Base-by-base conservation (phyloP, 2,113 vertebrate genomes). In the Willisornis vidua region DNA sequence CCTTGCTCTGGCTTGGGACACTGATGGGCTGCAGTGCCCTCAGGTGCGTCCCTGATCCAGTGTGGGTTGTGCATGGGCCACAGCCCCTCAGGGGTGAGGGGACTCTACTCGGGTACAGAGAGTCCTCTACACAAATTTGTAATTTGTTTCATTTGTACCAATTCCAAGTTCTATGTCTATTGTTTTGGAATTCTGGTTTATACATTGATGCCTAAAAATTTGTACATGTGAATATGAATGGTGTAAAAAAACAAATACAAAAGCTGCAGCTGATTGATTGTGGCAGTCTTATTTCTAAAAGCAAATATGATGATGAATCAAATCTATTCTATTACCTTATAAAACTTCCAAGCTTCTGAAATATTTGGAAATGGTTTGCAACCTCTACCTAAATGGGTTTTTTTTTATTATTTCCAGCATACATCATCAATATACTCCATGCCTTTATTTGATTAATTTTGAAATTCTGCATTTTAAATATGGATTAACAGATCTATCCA, bases 1-100 rank as follows among this genome's bases (percentile, higher is more conserved):
- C 37, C 12, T 31, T 35, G 9, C n/a, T 51, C 31, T 1, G 0
- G 14, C 45, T 33, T 31, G 12, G 2, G 45, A 51, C 0, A 51
- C 0, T 14, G 31, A 35, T 8, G 25, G 35, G 14, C 33, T 65
- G 39, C 39, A 49, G 24, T 49, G 52, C 6, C 43, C 41, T 19
- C 35, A 9, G 4, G 25, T 9, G 25, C 24, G 35, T 43, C 54
- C 16, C 4, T 52, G 51, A 46, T 66, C 35, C n/a, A 70, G 54
- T 4, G 7, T 5, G 28, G 41, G 28, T 5, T 49, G 59, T 17
- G 15, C 31, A 9, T 5, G 20, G 19, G 8, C 19, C 28, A 37
- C 19, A 71, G 4, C 3, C 20, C 9, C 3, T 28, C 37, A 39
- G n/a, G 7, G 17, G 7, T n/a, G 9, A 26, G 20, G 9, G 10